Conservation (phyloP, 2,888 invertebrate genomes). For the Drosophila kuntzei region DNA sequence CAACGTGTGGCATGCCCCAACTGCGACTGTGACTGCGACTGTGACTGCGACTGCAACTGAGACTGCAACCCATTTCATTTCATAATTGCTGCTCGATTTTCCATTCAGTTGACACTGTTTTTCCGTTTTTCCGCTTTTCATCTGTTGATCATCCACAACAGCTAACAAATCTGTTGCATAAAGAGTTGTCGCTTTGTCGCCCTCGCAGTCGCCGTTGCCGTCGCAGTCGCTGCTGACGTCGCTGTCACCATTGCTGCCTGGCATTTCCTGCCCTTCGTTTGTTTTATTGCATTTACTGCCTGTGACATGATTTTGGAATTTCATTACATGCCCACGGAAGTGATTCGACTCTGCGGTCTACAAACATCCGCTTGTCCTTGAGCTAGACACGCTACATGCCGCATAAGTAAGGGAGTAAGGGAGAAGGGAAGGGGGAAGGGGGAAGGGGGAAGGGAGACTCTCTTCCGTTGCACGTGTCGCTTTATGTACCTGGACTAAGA, state of each 20-base stretch:
- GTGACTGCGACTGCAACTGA: slow-evolving; percentile 1
- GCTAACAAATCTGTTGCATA: slow-evolving; percentile 28
- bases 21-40: background rate
- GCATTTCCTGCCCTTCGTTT: slow-evolving; percentile 65
- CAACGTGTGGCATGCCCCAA: slow-evolving; percentile 17
- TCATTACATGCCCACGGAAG: slow-evolving; percentile 61
- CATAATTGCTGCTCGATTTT: slow-evolving; percentile 24
- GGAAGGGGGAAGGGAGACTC: slow-evolving; percentile 7
- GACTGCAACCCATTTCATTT: slow-evolving; percentile 12
- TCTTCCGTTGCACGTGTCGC: slow-evolving; percentile 48
- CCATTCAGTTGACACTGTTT: slow-evolving; percentile 33
- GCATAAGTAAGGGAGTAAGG: background rate
- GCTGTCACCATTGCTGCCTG: slow-evolving; percentile 27
- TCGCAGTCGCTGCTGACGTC: slow-evolving; percentile 16
- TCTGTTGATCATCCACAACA: slow-evolving; percentile 14
- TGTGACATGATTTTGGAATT: slow-evolving; percentile 75
- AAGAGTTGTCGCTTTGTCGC: slow-evolving; percentile 15
- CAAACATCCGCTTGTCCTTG: slow-evolving; percentile 80
- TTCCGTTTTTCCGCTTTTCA: slow-evolving; percentile 15
- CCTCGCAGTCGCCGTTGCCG: background rate
- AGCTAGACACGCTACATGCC: slow-evolving; percentile 45
- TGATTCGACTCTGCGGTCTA: slow-evolving; percentile 62
- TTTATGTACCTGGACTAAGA: slow-evolving; percentile 57
- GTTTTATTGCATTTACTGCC: slow-evolving; percentile 45
- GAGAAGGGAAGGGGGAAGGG: background rate